Conservation (phyloP, 2,888 invertebrate species). For the Hesperia comma region DNA sequence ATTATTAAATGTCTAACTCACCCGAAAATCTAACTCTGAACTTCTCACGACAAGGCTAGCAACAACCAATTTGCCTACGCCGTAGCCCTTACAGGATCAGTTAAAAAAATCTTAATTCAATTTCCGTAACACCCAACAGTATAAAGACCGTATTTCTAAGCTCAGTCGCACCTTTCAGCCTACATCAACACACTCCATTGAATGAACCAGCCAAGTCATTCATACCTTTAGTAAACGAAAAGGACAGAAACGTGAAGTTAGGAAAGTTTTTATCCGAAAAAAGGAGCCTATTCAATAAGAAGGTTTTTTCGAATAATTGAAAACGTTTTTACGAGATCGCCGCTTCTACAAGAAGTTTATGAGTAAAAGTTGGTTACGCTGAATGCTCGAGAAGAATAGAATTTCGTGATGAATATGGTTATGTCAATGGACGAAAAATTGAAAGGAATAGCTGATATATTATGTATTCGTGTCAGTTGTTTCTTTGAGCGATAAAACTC, state of each 20-base stretch:
- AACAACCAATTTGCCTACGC: neutral
- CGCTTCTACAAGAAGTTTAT: conserved; percentile 1
- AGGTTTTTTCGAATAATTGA: conserved; percentile 21
- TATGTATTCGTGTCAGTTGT: too few relatives aligned
- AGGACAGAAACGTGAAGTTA: conserved; percentile 3
- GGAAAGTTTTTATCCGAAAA: conserved; percentile 8
- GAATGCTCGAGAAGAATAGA: neutral
- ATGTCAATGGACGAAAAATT: neutral
- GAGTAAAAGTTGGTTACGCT: conserved; percentile 12
- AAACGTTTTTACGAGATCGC: conserved; percentile 19
- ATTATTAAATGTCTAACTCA: too few relatives aligned
- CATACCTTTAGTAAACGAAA: conserved; percentile 8
- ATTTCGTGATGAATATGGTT: conserved; percentile 4
- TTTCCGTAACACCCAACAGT: neutral
- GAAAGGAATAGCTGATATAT: too few relatives aligned
- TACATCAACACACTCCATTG: conserved; percentile 8
- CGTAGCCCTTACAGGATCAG: neutral
- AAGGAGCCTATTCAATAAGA: conserved; percentile 21
- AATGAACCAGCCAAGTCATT: conserved; percentile 22
- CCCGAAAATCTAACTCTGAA: too few relatives aligned
- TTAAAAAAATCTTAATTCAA: neutral
- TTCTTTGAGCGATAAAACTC: too few relatives aligned
- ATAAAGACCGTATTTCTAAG: neutral
- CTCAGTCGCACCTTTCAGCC: neutral
- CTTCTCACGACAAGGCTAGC: too few relatives aligned